Percentiles rank a stretch among this genome's conserved stretches.
phyloP scores from a whole-genome alignment of 2,797 vertebrate species.

The Odontamblyopus lacepedii region DNA sequence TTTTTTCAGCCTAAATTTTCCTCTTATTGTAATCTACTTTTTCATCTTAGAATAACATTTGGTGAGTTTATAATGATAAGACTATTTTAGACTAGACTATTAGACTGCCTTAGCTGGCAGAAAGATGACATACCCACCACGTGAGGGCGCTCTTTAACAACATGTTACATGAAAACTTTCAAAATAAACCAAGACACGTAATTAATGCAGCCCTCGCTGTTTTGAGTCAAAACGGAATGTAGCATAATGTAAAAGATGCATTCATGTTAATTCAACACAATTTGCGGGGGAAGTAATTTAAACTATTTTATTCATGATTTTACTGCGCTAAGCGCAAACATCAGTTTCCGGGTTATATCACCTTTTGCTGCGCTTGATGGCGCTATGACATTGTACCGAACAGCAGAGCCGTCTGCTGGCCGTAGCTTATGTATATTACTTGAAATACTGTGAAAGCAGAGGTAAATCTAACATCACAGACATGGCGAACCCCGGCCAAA shows the following conservation, averaged over 20 bases:
- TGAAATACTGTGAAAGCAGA: slow-evolving; percentile 28
- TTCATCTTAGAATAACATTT: too few relatives aligned
- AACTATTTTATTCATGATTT: too few relatives aligned
- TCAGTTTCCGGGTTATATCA: slow-evolving; percentile 63
- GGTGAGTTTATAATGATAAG: too few relatives aligned
- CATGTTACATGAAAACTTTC: slow-evolving; percentile 7
- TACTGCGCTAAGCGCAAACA: not conserved
- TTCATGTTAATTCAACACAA: not conserved
- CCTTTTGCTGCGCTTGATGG: slow-evolving; percentile 27
- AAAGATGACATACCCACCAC: not conserved
- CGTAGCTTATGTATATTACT: not conserved
- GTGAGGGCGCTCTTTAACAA: not conserved
- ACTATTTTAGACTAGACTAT: too few relatives aligned
- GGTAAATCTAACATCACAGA: not conserved
- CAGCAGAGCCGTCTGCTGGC: not conserved
- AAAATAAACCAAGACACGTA: slow-evolving; percentile 44
- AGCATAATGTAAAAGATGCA: not conserved
- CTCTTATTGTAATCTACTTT: too few relatives aligned
- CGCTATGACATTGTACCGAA: slow-evolving; percentile 65
- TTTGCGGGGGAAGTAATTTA: not conserved
- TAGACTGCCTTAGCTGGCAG: not conserved
- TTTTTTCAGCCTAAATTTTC: too few relatives aligned
- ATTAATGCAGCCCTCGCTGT: not conserved
- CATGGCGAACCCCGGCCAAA: slow-evolving; percentile 66
- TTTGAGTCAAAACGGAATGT: not conserved